Percentiles rank a stretch among this genome's conserved stretches.
phyloP scores from a whole-genome alignment of 2,113 vertebrate genomes.

The Circaetus gallicus region DNA sequence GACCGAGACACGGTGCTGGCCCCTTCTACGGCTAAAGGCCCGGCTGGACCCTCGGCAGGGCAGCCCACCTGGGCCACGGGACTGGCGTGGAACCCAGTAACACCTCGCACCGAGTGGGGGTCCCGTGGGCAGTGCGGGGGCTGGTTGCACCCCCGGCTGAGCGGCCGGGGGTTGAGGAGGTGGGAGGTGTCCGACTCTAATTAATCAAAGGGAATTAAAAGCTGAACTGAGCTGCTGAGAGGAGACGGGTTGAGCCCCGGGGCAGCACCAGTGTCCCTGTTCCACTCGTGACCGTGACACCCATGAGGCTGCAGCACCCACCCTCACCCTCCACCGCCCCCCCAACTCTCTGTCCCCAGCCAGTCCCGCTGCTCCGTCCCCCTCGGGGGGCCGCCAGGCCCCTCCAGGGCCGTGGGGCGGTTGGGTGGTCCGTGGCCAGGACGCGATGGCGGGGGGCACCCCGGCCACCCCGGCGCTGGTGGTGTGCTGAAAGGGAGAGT shows the following conservation, averaged over 20 bases:
- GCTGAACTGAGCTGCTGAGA: neutral
- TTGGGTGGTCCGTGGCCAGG: neutral
- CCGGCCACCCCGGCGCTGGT: neutral
- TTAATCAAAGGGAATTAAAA: neutral
- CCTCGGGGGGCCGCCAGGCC: accelerated
- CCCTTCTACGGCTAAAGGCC: no score
- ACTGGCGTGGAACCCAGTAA: no score
- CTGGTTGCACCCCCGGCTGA: neutral
- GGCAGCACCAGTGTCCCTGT: neutral
- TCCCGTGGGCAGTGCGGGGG: neutral
- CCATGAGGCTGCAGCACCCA: neutral
- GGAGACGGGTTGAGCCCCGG: neutral
- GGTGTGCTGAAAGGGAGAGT: neutral
- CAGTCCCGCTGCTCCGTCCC: accelerated
- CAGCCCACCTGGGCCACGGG: no score
- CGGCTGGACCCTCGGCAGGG: no score
- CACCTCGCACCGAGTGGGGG: neutral
- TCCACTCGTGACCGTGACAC: neutral
- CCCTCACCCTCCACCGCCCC: accelerated
- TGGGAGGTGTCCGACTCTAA: neutral
- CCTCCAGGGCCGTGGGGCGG: accelerated
- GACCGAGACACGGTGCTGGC: no score
- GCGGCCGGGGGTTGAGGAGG: no score
- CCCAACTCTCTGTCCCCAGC: neutral
- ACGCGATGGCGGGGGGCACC: accelerated